Percentiles rank a stretch among this genome's conserved stretches.
phyloP scores from a whole-genome alignment of 2,113 vertebrate species.

The Oreotrochilus melanogaster region DNA sequence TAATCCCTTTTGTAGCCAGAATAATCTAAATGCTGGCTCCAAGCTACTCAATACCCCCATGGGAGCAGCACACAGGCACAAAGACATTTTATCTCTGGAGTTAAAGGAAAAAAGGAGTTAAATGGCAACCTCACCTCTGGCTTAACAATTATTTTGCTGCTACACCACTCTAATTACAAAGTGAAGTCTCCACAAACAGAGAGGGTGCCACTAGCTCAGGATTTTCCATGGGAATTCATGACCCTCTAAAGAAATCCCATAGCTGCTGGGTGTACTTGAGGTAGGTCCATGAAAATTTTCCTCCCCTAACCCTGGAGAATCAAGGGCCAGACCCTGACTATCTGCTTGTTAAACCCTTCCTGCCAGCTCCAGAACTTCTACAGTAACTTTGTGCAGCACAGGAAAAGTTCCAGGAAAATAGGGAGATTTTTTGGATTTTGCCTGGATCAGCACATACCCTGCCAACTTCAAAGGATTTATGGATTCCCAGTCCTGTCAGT shows the following conservation, averaged over 20 bases:
- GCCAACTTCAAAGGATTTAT: background rate
- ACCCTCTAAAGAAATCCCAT: accelerated
- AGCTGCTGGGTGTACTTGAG: background rate
- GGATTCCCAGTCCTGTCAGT: background rate
- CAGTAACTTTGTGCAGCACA: background rate
- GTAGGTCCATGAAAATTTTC: background rate
- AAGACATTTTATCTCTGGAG: background rate
- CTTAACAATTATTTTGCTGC: background rate
- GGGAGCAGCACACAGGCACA: background rate
- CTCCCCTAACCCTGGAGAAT: background rate
- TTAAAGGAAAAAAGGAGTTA: background rate
- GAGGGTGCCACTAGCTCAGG: accelerated
- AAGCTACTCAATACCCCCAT: background rate
- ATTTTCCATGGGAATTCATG: background rate
- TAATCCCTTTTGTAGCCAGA: background rate
- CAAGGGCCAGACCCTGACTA: background rate
- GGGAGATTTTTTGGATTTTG: background rate
- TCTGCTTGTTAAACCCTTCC: background rate
- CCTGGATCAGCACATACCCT: background rate
- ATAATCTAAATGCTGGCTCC: background rate
- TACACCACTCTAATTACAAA: background rate
- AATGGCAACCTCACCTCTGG: background rate
- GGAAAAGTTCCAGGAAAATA: background rate
- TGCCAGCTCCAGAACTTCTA: background rate
- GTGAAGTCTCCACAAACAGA: accelerated